Conservation (phyloP, 1,140 invertebrate species). For the Dendroctonus valens region DNA sequence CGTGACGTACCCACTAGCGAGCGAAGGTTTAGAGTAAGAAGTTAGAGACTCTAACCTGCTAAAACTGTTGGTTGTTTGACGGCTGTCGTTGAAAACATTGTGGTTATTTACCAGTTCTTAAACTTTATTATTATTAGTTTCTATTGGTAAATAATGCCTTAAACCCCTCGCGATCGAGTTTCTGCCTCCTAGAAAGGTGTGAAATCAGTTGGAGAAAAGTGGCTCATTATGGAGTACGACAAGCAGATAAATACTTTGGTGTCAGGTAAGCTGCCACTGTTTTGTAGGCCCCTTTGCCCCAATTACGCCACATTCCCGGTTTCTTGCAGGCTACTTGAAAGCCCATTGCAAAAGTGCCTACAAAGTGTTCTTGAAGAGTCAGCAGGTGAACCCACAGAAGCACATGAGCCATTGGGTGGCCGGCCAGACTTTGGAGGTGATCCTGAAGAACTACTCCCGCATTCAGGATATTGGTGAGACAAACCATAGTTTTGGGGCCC, state of each 20-base stretch:
- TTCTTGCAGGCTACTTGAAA: slow-evolving; percentile 35
- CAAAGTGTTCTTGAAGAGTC: slow-evolving; percentile 31
- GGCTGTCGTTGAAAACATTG: too few relatives aligned
- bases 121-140: too few relatives aligned
- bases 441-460: slow-evolving; percentile 29
- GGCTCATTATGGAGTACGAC: slow-evolving; percentile 24
- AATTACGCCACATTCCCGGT: neutral
- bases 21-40: too few relatives aligned
- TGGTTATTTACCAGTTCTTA: too few relatives aligned
- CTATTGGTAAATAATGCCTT: too few relatives aligned
- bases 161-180: too few relatives aligned
- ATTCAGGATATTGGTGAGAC: slow-evolving; percentile 35
- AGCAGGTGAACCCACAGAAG: slow-evolving; percentile 17
- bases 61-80: too few relatives aligned
- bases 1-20: too few relatives aligned
- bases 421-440: slow-evolving; percentile 34
- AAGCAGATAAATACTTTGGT: slow-evolving; percentile 29
- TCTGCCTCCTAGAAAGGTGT: too few relatives aligned
- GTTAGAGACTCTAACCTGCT: too few relatives aligned
- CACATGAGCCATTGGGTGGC: slow-evolving; percentile 32
- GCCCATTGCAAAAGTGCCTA: slow-evolving; percentile 29
- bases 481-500: neutral
- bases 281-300: neutral
- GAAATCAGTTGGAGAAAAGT: too few relatives aligned
- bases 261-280: slow-evolving; percentile 23